These are phyloP conservation scores for Xestia rhomboidea DNA, from an alignment of 2,888 invertebrate genomes.

Conservation along the genomic window DNA sequence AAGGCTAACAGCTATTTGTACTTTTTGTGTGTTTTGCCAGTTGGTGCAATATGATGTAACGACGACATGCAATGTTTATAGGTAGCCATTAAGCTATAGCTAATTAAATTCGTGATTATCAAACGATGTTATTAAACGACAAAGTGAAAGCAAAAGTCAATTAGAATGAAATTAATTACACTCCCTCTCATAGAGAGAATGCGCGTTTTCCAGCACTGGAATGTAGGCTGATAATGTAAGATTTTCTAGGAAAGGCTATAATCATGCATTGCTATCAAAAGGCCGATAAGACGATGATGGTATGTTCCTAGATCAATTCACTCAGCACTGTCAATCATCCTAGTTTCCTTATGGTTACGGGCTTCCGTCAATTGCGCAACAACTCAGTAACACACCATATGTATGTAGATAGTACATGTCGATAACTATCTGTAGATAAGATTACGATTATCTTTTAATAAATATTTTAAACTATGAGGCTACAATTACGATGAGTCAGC, in stretches of 20 bases:
- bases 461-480: slow-evolving; percentile 5
- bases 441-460: slow-evolving; percentile 13
- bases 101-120: slow-evolving; percentile 20
- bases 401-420: not conserved
- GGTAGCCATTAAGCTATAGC: slow-evolving; percentile 1
- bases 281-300: not conserved
- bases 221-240: not conserved
- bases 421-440: slow-evolving; percentile 17
- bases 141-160: slow-evolving; percentile 31
- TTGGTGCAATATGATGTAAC: slow-evolving; percentile 74
- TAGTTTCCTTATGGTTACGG: not conserved
- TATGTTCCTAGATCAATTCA: not conserved
- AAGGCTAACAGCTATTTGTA: slow-evolving; percentile 81
- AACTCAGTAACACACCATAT: not conserved
- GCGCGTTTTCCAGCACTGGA: not conserved
- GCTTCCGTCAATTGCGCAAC: not conserved
- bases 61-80: slow-evolving; percentile 53
- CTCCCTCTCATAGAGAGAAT: not conserved
- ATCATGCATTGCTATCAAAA: not conserved
- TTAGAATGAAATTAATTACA: slow-evolving; percentile 4
- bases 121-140: slow-evolving; percentile 6
- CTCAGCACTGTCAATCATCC: slow-evolving; percentile 7
- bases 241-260: not conserved
- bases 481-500: not conserved
- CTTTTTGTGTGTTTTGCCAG: slow-evolving; percentile 81